phyloP scores from a whole-genome alignment of 2,797 vertebrate species.

The Ceyx erithaca region DNA sequence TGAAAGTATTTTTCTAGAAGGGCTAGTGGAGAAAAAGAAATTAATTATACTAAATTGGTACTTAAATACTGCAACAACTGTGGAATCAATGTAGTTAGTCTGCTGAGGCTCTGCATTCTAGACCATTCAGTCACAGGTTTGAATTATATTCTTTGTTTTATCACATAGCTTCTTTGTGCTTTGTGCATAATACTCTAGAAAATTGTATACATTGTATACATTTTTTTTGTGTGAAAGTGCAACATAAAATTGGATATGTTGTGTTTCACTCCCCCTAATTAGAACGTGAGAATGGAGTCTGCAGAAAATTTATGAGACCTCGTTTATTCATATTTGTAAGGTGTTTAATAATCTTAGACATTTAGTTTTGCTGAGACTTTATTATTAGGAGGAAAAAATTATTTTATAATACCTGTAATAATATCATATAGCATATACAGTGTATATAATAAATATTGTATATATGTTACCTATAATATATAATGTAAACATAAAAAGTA shows the following conservation, averaged over 20 bases:
- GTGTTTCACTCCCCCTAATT: not conserved
- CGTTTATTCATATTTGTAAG: not conserved
- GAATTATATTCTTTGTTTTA: not conserved
- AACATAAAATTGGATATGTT: not conserved
- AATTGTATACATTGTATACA: not conserved
- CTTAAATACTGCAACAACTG: not conserved
- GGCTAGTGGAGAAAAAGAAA: not conserved
- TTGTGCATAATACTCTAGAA: too few relatives aligned
- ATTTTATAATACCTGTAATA: not conserved
- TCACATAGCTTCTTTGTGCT: not conserved
- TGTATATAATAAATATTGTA: too few relatives aligned
- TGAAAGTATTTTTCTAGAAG: slow-evolving; percentile 13
- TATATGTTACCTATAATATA: too few relatives aligned
- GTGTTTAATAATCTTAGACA: not conserved
- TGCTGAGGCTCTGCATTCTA: not conserved
- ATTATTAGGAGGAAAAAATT: not conserved
- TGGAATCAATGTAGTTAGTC: not conserved
- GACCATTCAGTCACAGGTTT: not conserved
- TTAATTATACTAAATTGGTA: not conserved
- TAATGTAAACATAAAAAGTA: too few relatives aligned
- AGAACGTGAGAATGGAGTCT: not conserved
- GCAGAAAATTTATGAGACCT: not conserved
- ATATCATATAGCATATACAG: too few relatives aligned
- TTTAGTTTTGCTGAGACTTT: not conserved
- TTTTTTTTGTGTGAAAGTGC: not conserved